These are phyloP conservation scores for Nomada flava DNA, from an alignment of 2,888 invertebrate species.

Conservation along the genomic window DNA sequence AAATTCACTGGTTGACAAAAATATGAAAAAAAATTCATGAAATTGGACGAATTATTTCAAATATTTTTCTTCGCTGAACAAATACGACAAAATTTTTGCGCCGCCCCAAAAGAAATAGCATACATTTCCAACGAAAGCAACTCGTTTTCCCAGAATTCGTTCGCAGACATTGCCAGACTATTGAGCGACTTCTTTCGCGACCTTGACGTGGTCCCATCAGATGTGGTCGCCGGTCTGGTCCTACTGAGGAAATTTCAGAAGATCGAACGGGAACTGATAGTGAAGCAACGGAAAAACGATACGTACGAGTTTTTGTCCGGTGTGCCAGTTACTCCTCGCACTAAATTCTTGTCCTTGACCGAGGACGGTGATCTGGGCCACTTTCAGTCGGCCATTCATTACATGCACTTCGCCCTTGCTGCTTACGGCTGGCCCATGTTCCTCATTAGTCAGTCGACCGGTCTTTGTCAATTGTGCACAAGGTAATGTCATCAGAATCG, in stretches of 20 bases:
- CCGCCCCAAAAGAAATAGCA: background rate
- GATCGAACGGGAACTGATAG: conserved; percentile 90
- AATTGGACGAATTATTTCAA: no score
- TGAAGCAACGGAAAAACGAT: conserved; percentile 91
- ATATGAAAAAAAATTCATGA: no score
- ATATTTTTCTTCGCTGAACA: background rate
- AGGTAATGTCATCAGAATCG: conserved; percentile 80
- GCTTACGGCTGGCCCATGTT: conserved; percentile 96
- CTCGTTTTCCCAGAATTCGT: conserved; percentile 88
- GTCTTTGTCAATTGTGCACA: conserved; percentile 90
- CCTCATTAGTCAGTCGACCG: conserved; percentile 89
- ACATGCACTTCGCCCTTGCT: conserved; percentile 93
- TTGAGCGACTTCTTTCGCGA: conserved; percentile 95
- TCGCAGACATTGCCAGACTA: conserved; percentile 93
- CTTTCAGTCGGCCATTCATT: conserved; percentile 91
- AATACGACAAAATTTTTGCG: background rate
- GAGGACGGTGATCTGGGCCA: conserved; percentile 89
- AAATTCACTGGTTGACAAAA: no score
- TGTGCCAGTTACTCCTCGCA: conserved; percentile 92
- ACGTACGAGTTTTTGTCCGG: conserved; percentile 94
- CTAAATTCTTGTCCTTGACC: conserved; percentile 92
- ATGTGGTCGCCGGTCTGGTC: conserved; percentile 93
- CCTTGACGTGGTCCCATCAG: conserved; percentile 94
- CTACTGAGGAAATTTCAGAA: conserved; percentile 92
- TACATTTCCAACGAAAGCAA: background rate